Evolutionary conservation across 1,140 invertebrate genomes (phyloP), one percentile per base, ranked within the genome.

Genomic region (Scaptomyza montana): DNA sequence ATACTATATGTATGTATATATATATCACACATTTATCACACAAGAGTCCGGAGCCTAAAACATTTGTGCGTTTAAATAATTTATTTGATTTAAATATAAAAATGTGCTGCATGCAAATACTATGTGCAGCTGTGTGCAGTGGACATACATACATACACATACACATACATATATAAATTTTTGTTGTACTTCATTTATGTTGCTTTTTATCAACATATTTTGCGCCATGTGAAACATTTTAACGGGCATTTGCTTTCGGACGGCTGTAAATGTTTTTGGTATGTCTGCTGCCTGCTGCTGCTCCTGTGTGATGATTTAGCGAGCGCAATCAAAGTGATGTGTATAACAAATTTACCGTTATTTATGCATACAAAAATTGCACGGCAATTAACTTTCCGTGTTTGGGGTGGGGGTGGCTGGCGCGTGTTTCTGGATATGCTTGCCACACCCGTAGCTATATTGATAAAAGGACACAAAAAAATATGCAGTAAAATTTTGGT

Each of bases 311-410:
- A 89, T 89, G 84, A 89, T 89, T 89, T 89, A 89, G 84, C 85
- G 63, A 53, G 70, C 51, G 85, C 84, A 89, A 89, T 89, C 84
- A 89, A 89, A 89, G 74, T 89, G 84, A 89, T 89, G 84, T 89
- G 84, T 89, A 89, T 89, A 89, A 84, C 84, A 89, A 89, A 89
- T 89, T 89, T 89, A 84, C 80, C 80, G 85, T 89, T 89, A 89
- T 89, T 89, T 89, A 89, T 87, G 84, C 76, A 89, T 80, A 84
- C 79, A 89, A 89, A 89, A 89, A 89, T 84, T 89, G 84, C 85
- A 89, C 84, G 80, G 84, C 84, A 89, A 89, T 89, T 89, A 89
- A 89, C 84, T 87, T 89, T 84, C 50, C 60, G 60, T 28, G 56
- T 33, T 5, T 33, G 30, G 30, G 30, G 5, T 0, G 30, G 30